Percentiles rank a stretch among this genome's conserved stretches.
Evolutionary conservation across 2,113 vertebrate species (phyloP).

Genomic region (Dendrocopos noguchii): DNA sequence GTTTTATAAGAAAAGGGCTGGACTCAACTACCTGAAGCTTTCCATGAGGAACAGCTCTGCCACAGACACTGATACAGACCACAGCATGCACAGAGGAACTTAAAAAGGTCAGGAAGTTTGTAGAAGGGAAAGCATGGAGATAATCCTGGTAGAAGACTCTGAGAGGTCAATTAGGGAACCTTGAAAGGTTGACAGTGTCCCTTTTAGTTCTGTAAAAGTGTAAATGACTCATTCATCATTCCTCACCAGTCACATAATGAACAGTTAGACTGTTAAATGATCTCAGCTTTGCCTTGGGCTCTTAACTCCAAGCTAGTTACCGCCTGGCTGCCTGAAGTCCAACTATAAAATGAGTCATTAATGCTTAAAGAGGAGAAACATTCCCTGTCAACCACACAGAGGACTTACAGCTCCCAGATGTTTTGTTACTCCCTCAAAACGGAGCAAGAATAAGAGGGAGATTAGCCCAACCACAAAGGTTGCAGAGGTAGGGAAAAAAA

Average conservation of each 20-base stretch:
- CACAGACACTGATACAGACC: neutral
- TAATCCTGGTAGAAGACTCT: neutral
- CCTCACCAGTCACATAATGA: conserved; percentile 51
- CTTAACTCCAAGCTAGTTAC: conserved; percentile 24
- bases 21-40: neutral
- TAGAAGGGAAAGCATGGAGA: neutral
- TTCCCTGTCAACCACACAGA: neutral
- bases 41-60: neutral
- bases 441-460: neutral
- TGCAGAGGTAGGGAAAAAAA: neutral
- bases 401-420: neutral
- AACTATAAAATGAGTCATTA: conserved; percentile 42
- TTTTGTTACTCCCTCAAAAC: neutral
- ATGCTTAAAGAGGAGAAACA: neutral
- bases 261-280: conserved; percentile 38
- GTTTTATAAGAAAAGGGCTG: neutral
- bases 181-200: conserved; percentile 15
- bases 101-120: neutral
- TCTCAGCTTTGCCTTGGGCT: conserved; percentile 18
- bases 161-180: conserved; percentile 27
- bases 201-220: conserved; percentile 30
- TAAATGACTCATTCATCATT: conserved; percentile 53
- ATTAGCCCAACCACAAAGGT: neutral
- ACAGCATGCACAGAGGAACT: neutral
- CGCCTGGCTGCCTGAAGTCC: neutral